Percentiles rank a stretch among this genome's conserved stretches.
Conservation (phyloP, 1,140 invertebrate genomes). For the Drosophila trapezifrons region DNA sequence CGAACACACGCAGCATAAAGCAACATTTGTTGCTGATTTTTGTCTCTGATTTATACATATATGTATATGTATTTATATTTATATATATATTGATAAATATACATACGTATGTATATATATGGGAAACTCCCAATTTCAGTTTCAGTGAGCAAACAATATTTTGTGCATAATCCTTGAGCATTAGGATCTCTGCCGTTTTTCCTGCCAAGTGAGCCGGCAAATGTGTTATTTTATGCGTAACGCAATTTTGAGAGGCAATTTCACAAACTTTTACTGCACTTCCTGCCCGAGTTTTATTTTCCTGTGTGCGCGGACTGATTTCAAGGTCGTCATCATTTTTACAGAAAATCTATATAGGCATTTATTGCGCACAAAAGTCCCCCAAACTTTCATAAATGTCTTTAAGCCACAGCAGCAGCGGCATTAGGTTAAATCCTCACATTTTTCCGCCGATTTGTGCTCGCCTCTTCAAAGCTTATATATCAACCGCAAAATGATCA, state of each 20-base stretch:
- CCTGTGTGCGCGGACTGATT: slow-evolving; percentile 11
- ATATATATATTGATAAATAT: neutral
- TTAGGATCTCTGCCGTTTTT: slow-evolving; percentile 29
- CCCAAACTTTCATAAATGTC: slow-evolving; percentile 19
- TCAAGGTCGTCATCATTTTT: slow-evolving; percentile 22
- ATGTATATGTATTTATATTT: neutral
- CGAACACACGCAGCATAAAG: slow-evolving; percentile 1
- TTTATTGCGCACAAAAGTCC: slow-evolving; percentile 6
- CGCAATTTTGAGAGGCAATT: slow-evolving; percentile 54
- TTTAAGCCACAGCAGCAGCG: slow-evolving; percentile 4
- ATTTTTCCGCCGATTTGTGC: neutral
- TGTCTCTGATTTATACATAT: slow-evolving; percentile 22
- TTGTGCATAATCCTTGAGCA: slow-evolving; percentile 64
- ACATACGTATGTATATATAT: no score
- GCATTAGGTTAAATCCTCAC: slow-evolving; percentile 4
- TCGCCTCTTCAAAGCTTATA: slow-evolving; percentile 5
- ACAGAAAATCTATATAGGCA: neutral
- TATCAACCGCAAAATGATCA: slow-evolving; percentile 43
- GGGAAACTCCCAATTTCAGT: slow-evolving; percentile 38
- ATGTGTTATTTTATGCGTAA: slow-evolving; percentile 72
- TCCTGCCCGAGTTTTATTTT: slow-evolving; percentile 24
- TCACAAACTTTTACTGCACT: slow-evolving; percentile 50
- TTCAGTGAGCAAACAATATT: slow-evolving; percentile 47
- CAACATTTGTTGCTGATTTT: slow-evolving; percentile 30
- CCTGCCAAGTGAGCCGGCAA: slow-evolving; percentile 51